Conservation (phyloP, 2,797 vertebrate species). For the Anomalospiza imberbis region DNA sequence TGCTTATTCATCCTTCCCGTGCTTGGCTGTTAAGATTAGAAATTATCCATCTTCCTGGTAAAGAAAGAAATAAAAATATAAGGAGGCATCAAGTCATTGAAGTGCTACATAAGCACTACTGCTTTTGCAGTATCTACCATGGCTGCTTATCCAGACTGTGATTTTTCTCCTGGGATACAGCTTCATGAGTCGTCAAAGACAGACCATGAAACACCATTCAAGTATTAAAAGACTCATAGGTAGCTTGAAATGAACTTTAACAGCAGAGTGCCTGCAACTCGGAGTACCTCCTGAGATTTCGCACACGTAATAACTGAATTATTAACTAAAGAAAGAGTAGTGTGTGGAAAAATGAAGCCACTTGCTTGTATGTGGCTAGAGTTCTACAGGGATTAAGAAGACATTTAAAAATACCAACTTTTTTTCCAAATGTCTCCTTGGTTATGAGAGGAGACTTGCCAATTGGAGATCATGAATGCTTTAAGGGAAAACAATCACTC, state of each 20-base stretch:
- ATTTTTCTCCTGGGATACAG: slow-evolving; percentile 27
- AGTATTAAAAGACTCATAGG: slow-evolving; percentile 7
- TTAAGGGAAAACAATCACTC: slow-evolving; percentile 11
- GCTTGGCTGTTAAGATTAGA: neutral
- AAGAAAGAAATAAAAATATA: slow-evolving; percentile 1
- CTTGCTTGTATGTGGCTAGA: neutral
- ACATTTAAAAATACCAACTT: slow-evolving; percentile 16
- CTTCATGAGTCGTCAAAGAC: neutral
- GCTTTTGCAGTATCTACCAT: slow-evolving; percentile 9
- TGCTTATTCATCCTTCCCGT: slow-evolving; percentile 42
- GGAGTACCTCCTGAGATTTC: neutral
- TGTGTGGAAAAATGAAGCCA: slow-evolving; percentile 30
- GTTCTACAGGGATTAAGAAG: slow-evolving; percentile 12
- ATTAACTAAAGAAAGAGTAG: slow-evolving; percentile 18
- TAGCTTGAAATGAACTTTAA: slow-evolving; percentile 35
- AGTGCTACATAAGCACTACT: neutral
- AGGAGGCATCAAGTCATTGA: neutral
- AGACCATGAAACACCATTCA: slow-evolving; percentile 14
- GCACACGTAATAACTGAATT: slow-evolving; percentile 12
- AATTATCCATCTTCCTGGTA: slow-evolving; percentile 9
- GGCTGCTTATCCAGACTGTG: neutral
- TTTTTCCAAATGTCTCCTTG: slow-evolving; percentile 19
- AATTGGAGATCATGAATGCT: neutral
- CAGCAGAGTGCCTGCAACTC: neutral
- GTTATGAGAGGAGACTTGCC: slow-evolving; percentile 2